phyloP scores from a whole-genome alignment of 1,140 invertebrate genomes.

The Plodia interpunctella region DNA sequence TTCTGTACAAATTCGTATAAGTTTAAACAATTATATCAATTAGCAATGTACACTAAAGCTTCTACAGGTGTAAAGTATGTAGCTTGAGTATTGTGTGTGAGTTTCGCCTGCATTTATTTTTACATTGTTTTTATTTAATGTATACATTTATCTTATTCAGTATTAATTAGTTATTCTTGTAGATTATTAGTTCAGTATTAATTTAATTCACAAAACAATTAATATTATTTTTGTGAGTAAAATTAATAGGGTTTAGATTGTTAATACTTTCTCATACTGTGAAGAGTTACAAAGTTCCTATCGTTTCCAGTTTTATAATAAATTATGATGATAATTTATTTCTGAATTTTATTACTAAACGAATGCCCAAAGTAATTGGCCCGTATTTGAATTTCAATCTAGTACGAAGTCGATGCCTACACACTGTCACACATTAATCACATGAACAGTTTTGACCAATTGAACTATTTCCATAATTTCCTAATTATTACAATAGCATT shows the following conservation, averaged over 20 bases:
- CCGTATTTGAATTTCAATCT: neutral
- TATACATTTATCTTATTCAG: neutral
- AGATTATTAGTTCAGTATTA: neutral
- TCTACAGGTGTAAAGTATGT: neutral
- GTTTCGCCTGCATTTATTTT: conserved; percentile 1
- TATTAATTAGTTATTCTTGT: neutral
- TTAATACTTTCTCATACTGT: neutral
- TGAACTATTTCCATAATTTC: neutral
- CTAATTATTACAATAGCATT: too few relatives aligned
- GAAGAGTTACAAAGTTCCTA: neutral
- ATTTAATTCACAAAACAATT: neutral
- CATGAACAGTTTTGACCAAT: neutral
- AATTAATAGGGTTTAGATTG: neutral
- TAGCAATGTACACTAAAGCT: neutral
- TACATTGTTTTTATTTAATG: neutral
- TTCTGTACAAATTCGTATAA: neutral
- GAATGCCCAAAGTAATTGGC: neutral
- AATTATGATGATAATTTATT: neutral
- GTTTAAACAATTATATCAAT: neutral
- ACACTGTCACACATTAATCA: too few relatives aligned
- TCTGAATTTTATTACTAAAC: neutral
- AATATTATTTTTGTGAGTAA: neutral
- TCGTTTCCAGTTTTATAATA: neutral
- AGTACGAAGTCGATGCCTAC: too few relatives aligned
- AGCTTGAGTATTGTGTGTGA: conserved; percentile 2